Evolutionary conservation across 2,113 vertebrate genomes (phyloP).

Genomic region (Ceyx melanurus): DNA sequence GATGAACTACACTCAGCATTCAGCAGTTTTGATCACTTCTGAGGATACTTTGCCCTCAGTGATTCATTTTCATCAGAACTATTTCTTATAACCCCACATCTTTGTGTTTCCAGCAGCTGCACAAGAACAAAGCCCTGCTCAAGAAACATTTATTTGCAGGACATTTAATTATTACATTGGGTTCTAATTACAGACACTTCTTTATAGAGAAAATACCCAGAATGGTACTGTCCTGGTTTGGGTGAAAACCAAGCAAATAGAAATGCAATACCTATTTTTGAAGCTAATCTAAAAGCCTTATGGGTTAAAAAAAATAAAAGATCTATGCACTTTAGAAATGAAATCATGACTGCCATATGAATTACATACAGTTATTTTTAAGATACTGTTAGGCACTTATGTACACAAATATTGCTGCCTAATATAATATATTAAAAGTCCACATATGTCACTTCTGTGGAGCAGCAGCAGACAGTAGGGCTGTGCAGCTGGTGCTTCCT

Average conservation of each 20-base stretch:
- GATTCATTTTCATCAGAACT: background rate
- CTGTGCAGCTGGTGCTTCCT: background rate
- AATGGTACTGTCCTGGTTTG: background rate
- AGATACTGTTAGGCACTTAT: background rate
- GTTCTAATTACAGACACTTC: constrained; percentile 51
- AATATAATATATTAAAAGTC: background rate
- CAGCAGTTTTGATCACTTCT: background rate
- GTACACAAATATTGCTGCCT: background rate
- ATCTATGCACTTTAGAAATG: background rate
- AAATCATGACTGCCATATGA: background rate
- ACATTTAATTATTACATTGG: constrained; percentile 56
- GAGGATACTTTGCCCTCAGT: background rate
- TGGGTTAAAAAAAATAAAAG: background rate
- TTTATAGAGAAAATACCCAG: background rate
- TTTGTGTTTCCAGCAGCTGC: constrained; percentile 43
- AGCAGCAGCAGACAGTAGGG: background rate
- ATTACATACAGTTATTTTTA: background rate
- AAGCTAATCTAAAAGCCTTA: background rate
- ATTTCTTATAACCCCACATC: background rate
- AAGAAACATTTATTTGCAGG: constrained; percentile 53
- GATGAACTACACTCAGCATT: background rate
- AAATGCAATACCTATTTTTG: background rate
- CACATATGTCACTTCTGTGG: background rate
- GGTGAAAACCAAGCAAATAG: background rate
- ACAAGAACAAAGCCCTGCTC: constrained; percentile 44